These are phyloP conservation scores for human (Homo sapiens) DNA, from an alignment of 2,113 vertebrate genomes.

Conservation along the genomic window GRCh38 chr2:102104501-102105000, in stretches of 20 bases:
- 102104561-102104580: constrained; percentile 59
- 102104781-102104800: not conserved
- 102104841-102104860: not conserved
- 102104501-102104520: constrained; percentile 48
- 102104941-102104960: not conserved
- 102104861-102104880: not conserved
- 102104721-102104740: not conserved
- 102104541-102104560: constrained; percentile 55
- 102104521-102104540: constrained; percentile 65
- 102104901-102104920: not conserved
- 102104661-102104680: not conserved
- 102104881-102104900: accelerated
- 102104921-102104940: not conserved
- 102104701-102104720: not conserved
- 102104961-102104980: not conserved
- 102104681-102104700: not conserved
- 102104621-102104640: constrained; percentile 8
- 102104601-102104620: not conserved
- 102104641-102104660: not conserved
- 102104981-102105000: not conserved
- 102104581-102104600: not conserved
- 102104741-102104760: not conserved
- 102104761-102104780: not conserved
- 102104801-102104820: too few species aligned
- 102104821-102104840: not conserved